Conservation (phyloP, 1,140 invertebrate species). For the Octopus sinensis region DNA sequence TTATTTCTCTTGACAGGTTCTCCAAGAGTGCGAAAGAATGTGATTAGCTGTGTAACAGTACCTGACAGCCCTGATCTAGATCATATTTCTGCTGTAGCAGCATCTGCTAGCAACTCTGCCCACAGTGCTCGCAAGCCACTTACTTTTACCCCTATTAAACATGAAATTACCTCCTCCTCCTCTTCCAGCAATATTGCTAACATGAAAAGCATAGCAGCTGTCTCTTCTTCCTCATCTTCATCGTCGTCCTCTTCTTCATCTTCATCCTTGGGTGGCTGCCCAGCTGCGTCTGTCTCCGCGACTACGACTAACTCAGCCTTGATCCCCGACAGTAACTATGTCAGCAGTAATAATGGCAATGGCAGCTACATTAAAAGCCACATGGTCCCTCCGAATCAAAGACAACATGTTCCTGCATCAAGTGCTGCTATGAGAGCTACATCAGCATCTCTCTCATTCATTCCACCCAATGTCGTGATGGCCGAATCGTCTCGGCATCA, state of each 20-base stretch:
- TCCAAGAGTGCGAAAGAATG: conserved; percentile 62
- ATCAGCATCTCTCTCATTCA: conserved; percentile 21
- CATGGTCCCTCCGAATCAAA: background rate
- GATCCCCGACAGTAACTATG: conserved; percentile 28
- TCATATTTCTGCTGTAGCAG: conserved; percentile 51
- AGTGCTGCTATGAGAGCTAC: background rate
- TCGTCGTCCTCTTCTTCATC: background rate
- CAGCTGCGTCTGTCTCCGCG: background rate
- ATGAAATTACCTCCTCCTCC: conserved; percentile 26
- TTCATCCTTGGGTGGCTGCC: background rate
- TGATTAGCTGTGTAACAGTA: conserved; percentile 79
- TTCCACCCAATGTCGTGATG: conserved; percentile 24
- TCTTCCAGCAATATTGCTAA: background rate
- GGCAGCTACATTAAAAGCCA: conserved; percentile 23
- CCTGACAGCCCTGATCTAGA: conserved; percentile 72
- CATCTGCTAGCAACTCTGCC: background rate
- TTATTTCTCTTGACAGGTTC: conserved; percentile 4
- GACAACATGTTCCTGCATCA: background rate
- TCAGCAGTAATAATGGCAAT: conserved; percentile 21
- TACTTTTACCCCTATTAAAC: conserved; percentile 45
- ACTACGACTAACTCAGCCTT: background rate
- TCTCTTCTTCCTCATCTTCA: background rate
- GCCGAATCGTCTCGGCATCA: background rate
- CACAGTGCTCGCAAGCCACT: conserved; percentile 28
- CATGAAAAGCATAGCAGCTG: background rate